phyloP scores from a whole-genome alignment of 2,888 invertebrate species.

The Papilio demoleus region DNA sequence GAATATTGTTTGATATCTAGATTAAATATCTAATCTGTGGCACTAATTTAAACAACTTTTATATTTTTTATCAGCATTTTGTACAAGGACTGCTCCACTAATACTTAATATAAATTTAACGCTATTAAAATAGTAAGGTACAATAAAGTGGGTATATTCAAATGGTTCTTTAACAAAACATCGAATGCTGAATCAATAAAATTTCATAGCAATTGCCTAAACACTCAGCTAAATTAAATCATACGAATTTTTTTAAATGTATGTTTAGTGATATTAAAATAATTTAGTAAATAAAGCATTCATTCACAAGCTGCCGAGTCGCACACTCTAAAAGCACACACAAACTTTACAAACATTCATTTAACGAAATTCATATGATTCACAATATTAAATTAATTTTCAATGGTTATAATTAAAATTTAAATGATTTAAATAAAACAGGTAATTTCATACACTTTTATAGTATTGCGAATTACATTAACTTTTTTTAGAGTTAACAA shows the following conservation, averaged over 20 bases:
- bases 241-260: conserved; percentile 39
- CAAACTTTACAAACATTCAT: conserved; percentile 18
- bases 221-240: conserved; percentile 20
- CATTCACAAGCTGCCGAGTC: conserved; percentile 15
- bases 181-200: conserved; percentile 30
- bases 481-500: conserved; percentile 34
- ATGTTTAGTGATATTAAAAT: conserved; percentile 32
- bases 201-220: conserved; percentile 10
- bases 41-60: conserved; percentile 83
- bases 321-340: conserved; percentile 11
- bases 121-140: conserved; percentile 61
- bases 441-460: conserved; percentile 22
- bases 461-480: conserved; percentile 26
- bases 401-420: conserved; percentile 8
- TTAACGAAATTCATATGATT: conserved; percentile 20
- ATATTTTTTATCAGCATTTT: conserved; percentile 78
- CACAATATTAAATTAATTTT: conserved; percentile 16
- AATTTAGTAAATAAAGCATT: conserved; percentile 43
- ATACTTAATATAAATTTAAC: conserved; percentile 59
- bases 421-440: conserved; percentile 14
- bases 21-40: conserved; percentile 80
- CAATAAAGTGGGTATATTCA: conserved; percentile 52
- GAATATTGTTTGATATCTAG: conserved; percentile 83
- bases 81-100: conserved; percentile 72
- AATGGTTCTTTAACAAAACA: conserved; percentile 20